Percentiles rank a stretch among this genome's conserved stretches.
phyloP scores from a whole-genome alignment of 1,140 invertebrate genomes.

The Phymorhynchus buccinoides region DNA sequence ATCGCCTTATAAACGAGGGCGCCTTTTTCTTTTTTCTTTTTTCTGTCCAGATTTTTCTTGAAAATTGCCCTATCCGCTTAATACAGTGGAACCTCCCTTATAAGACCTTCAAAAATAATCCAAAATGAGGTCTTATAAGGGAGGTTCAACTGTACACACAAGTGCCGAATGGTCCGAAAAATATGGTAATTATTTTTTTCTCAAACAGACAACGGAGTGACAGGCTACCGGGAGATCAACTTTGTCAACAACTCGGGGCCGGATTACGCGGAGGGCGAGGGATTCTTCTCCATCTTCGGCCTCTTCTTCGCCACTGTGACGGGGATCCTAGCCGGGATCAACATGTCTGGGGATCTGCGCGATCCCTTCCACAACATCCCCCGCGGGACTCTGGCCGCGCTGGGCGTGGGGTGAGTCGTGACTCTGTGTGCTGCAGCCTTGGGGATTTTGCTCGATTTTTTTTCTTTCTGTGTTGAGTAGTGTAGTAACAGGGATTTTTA shows the following conservation, averaged over 20 bases:
- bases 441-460: slow-evolving; percentile 82
- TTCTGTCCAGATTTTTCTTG: too few species aligned
- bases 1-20: too few species aligned
- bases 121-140: too few species aligned
- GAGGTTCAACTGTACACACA: too few species aligned
- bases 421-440: too few species aligned
- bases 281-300: slow-evolving; percentile 84
- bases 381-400: slow-evolving; percentile 91
- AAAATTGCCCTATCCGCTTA: too few species aligned
- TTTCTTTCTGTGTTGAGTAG: slow-evolving; percentile 79
- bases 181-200: too few species aligned
- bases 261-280: slow-evolving; percentile 79
- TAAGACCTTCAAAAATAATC: too few species aligned
- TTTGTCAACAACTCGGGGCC: slow-evolving; percentile 88
- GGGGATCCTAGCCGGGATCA: slow-evolving; percentile 90
- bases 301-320: slow-evolving; percentile 77
- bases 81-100: too few species aligned
- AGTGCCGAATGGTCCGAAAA: too few species aligned
- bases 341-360: slow-evolving; percentile 96
- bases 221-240: slow-evolving; percentile 86
- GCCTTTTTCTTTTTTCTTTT: too few species aligned
- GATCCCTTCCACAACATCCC: slow-evolving; percentile 94
- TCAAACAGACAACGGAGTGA: slow-evolving; percentile 83
- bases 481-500: slow-evolving; percentile 81
- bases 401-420: slow-evolving; percentile 79